Evolutionary conservation across 1,140 invertebrate genomes (phyloP), one percentile per base, ranked within the genome.

Genomic region (Palaemon carinicauda): DNA sequence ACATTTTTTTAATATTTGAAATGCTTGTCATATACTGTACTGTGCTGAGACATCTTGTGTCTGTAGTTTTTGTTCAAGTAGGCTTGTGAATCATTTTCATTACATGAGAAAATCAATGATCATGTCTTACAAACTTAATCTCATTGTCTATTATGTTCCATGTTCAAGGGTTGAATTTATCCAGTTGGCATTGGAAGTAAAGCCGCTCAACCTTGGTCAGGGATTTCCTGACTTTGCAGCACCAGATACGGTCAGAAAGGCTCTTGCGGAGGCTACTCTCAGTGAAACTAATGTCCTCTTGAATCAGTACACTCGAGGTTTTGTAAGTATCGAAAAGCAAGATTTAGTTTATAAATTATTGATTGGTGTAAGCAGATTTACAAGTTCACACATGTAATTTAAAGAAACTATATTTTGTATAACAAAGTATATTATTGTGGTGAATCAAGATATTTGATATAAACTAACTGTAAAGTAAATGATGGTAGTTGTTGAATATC

Each of bases 171-270:
- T 98, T 31, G 98, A 99, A 92, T 99, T 99, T 91, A 97, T 96
- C 85, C 94, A 96, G 86, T 91, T 99, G 65, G 96, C 96, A 29
- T 91, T 94, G 69, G 94, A 99, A 89, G 94, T 97, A 90, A 97
- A 99, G 90, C 97, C 98, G 1, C 91, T 98, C 15, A 99, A 99
- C 92, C 93, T 99, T 52, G 98, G 98, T 0, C 98, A 99, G 94
- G 98, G 98, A 3, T 99, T 99, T 92, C 98, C 98, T 0, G 98
- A 99, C 91, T 98, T 96, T 92, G 93, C 95, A 89, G 94, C 97
- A 21, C 97, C 98, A 0, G 92, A 95, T 54, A 95, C 96, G 93
- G 95, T 99, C 0, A 94, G 95, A 0, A 93, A 97, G 89, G 94
- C 96, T 19, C 92, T 99, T 56, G 92, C 94, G 1, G 93, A 95